These are phyloP conservation scores for Epicauta chinensis DNA, from an alignment of 1,140 invertebrate species.

Conservation along the genomic window DNA sequence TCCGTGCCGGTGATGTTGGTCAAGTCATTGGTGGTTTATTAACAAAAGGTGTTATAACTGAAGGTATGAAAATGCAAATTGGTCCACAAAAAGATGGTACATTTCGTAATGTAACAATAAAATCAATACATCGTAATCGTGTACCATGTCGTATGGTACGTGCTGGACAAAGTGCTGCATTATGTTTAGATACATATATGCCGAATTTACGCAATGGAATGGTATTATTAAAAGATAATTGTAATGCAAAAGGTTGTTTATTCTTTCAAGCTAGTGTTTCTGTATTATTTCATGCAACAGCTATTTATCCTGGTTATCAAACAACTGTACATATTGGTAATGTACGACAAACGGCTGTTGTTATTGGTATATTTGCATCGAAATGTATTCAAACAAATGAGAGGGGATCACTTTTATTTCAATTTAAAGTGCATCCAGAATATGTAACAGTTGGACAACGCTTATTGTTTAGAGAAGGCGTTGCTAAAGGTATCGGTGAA, in stretches of 20 bases:
- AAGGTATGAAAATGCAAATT: slow-evolving; percentile 66
- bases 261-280: slow-evolving; percentile 72
- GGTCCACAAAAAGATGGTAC: slow-evolving; percentile 81
- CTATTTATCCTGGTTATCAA: slow-evolving; percentile 85
- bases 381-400: slow-evolving; percentile 71
- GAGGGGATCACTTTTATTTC: slow-evolving; percentile 78
- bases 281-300: slow-evolving; percentile 76
- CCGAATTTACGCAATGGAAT: slow-evolving; percentile 73
- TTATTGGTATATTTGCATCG: slow-evolving; percentile 58
- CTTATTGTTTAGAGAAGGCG: slow-evolving; percentile 83
- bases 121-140: slow-evolving; percentile 85
- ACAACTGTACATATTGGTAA: slow-evolving; percentile 92
- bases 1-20: slow-evolving; percentile 67
- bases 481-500: slow-evolving; percentile 84
- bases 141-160: slow-evolving; percentile 79
- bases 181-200: slow-evolving; percentile 63
- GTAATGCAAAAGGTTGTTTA: slow-evolving; percentile 33
- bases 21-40: slow-evolving; percentile 86
- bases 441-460: slow-evolving; percentile 82
- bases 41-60: slow-evolving; percentile 76
- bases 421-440: slow-evolving; percentile 85
- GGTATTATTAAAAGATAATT: slow-evolving; percentile 56
- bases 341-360: slow-evolving; percentile 88
- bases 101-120: slow-evolving; percentile 72
- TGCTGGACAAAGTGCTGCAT: slow-evolving; percentile 85